A percentile compares a stretch with the other conserved stretches of the same genome.
Conservation (phyloP, 2,113 vertebrate genomes). For the Pholis gunnellus region DNA sequence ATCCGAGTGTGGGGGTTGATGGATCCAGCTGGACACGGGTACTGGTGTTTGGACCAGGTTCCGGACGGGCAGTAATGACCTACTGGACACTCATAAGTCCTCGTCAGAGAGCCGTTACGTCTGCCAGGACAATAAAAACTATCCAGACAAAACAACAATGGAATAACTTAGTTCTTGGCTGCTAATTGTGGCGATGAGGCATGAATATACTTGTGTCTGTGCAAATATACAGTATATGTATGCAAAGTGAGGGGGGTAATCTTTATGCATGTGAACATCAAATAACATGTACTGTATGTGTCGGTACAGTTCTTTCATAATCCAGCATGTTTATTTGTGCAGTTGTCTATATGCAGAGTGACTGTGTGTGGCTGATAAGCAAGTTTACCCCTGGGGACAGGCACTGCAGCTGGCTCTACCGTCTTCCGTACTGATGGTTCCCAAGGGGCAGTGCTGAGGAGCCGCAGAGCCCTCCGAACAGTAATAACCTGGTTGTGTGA, state of each 20-base stretch:
- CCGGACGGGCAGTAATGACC: conserved; percentile 90
- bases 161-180: conserved; percentile 12
- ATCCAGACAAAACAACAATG: conserved; percentile 40
- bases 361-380: conserved; percentile 41
- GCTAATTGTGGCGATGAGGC: neutral
- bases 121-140: conserved; percentile 90
- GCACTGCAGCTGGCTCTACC: conserved; percentile 83
- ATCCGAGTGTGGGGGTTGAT: conserved; percentile 84
- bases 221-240: neutral
- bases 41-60: conserved; percentile 85
- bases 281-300: neutral
- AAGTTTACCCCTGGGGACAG: conserved; percentile 88
- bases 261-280: neutral
- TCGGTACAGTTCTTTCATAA: neutral
- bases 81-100: conserved; percentile 81
- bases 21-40: conserved; percentile 89
- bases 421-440: conserved; percentile 84
- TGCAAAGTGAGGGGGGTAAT: neutral
- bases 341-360: conserved; percentile 16
- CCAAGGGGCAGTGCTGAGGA: conserved; percentile 87
- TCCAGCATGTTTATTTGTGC: conserved; percentile 10
- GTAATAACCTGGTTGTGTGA: conserved; percentile 86
- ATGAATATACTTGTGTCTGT: neutral
- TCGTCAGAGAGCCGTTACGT: conserved; percentile 82
- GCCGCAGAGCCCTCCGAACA: conserved; percentile 85